Percentiles rank a stretch among this genome's conserved stretches.
These are phyloP conservation scores for Syndactyla subalaris DNA, from an alignment of 2,797 vertebrate species.

Conservation along the genomic window DNA sequence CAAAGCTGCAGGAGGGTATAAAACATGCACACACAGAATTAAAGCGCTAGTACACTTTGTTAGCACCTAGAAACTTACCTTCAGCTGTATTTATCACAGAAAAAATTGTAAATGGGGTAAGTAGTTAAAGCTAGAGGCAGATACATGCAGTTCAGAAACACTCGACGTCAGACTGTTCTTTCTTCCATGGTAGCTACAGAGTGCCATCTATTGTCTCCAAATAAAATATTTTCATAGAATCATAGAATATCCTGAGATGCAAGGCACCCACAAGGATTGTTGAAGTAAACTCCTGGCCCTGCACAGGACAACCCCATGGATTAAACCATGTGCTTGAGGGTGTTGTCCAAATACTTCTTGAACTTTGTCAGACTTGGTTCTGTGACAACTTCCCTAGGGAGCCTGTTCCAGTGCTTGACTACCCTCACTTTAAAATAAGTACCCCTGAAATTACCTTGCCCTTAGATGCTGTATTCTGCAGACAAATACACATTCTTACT, in stretches of 20 bases:
- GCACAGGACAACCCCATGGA: not conserved
- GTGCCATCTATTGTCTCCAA: slow-evolving; percentile 48
- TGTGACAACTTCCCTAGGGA: not conserved
- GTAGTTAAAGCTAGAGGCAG: not conserved
- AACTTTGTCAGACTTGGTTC: not conserved
- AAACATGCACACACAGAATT: slow-evolving; percentile 7
- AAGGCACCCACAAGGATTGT: not conserved
- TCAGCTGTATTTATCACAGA: not conserved
- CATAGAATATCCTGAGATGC: not conserved
- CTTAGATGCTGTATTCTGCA: not conserved
- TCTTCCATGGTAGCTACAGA: not conserved
- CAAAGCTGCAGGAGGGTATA: slow-evolving; percentile 31
- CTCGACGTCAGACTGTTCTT: not conserved
- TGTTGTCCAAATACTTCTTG: not conserved
- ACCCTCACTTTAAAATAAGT: not conserved
- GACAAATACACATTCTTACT: not conserved
- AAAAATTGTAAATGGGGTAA: not conserved
- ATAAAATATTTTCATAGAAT: not conserved
- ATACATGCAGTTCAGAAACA: not conserved
- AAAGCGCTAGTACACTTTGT: not conserved
- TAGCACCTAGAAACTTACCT: slow-evolving; percentile 25
- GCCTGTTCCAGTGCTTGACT: not conserved
- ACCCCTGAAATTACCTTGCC: not conserved
- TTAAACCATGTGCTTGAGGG: not conserved
- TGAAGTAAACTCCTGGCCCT: accelerated